A percentile compares a stretch with the other conserved stretches of the same genome.
Evolutionary conservation across 30 jellyfish, hydroid and myxozoan genomes (phyloP).

Genomic region (Turritopsis dohrnii): DNA sequence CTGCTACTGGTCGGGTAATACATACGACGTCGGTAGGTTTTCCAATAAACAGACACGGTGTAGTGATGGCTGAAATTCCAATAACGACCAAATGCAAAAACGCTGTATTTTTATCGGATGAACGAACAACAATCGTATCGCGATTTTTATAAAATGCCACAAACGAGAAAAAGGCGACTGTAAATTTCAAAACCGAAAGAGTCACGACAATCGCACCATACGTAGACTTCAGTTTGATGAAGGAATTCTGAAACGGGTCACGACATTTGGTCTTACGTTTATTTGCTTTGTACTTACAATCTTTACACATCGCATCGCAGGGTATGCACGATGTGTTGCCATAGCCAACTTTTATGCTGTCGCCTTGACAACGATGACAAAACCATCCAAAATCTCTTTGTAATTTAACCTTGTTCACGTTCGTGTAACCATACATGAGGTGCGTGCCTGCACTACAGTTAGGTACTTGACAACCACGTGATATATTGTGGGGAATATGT

Average conservation of each 20-base stretch:
- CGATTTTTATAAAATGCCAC: not conserved
- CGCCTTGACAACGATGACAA: not conserved
- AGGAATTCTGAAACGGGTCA: not conserved
- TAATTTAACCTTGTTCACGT: not conserved
- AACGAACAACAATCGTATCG: not conserved
- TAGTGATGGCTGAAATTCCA: not conserved
- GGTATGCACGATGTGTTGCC: not conserved
- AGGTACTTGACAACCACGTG: not conserved
- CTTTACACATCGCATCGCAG: not conserved
- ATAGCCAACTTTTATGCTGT: not conserved
- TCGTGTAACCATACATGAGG: not conserved
- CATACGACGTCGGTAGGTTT: not conserved
- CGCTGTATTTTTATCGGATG: not conserved
- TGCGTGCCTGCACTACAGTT: not conserved
- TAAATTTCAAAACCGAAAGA: not conserved
- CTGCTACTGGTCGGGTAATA: not conserved
- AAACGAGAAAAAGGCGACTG: not conserved
- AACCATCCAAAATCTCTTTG: not conserved
- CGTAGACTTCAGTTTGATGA: not conserved
- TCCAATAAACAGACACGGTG: not conserved
- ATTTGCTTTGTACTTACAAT: not conserved
- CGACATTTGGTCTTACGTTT: not conserved
- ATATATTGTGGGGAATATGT: not conserved
- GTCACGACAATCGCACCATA: not conserved
- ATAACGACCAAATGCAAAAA: not conserved